phyloP scores from a whole-genome alignment of 2,113 vertebrate genomes.

The Smithornis capensis region DNA sequence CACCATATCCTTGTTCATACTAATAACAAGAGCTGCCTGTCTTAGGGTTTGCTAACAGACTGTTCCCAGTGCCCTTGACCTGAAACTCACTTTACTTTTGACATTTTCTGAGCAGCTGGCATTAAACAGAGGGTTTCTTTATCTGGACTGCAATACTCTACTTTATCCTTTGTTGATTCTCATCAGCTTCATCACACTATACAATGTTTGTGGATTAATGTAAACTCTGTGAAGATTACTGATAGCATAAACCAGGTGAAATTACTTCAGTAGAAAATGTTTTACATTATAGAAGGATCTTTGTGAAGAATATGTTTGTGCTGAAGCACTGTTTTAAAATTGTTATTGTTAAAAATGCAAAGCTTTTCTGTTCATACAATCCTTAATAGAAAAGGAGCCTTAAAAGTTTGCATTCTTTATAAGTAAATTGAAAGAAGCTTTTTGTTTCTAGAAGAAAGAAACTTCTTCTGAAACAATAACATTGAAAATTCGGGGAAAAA shows the following conservation, averaged over 20 bases:
- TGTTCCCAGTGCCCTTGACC: constrained; percentile 62
- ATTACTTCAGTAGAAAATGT: background rate
- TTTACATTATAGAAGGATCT: background rate
- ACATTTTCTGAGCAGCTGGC: constrained; percentile 64
- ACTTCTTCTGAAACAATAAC: background rate
- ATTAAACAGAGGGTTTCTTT: constrained; percentile 65
- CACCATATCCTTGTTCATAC: constrained; percentile 43
- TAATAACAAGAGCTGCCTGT: constrained; percentile 45
- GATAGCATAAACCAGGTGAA: background rate
- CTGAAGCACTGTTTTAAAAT: background rate
- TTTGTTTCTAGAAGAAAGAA: background rate
- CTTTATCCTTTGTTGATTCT: constrained; percentile 66
- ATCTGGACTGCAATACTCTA: constrained; percentile 20
- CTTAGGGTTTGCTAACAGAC: constrained; percentile 44
- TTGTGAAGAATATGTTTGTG: background rate
- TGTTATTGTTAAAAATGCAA: constrained; percentile 1
- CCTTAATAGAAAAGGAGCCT: background rate
- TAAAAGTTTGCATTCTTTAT: background rate
- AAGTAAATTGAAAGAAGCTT: background rate
- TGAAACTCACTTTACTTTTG: constrained; percentile 60
- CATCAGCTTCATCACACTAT: constrained; percentile 55
- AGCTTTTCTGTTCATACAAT: background rate
- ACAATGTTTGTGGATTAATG: constrained; percentile 56
- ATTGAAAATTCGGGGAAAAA: background rate
- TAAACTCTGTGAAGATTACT: constrained; percentile 47